Evolutionary conservation across 2,888 invertebrate genomes (phyloP).

Genomic region (Oxyteleia sp.): DNA sequence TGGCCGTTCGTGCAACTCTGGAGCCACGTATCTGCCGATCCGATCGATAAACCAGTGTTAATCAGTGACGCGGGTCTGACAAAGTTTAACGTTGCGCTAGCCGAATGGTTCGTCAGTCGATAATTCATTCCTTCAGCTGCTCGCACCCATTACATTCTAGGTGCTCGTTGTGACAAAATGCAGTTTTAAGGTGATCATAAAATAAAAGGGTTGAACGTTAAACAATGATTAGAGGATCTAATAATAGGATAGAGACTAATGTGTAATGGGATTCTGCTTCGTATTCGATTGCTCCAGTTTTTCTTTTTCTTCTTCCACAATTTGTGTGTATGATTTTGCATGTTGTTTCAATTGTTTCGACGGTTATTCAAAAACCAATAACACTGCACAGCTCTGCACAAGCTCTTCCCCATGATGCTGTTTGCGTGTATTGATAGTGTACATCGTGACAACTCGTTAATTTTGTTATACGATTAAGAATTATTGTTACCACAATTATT

Average conservation of each 20-base stretch:
- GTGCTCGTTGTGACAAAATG: slow-evolving; percentile 3
- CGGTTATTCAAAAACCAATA: too few species aligned
- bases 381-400: slow-evolving; percentile 69
- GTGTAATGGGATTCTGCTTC: slow-evolving; percentile 23
- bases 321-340: slow-evolving; percentile 52
- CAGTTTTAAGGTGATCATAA: not conserved
- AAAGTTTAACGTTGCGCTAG: slow-evolving; percentile 12
- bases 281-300: slow-evolving; percentile 47
- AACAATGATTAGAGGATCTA: not conserved
- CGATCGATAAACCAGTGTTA: slow-evolving; percentile 75
- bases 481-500: too few species aligned
- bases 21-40: slow-evolving; percentile 73
- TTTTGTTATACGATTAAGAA: too few species aligned
- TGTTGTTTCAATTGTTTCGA: too few species aligned
- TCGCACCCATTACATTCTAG: slow-evolving; percentile 51
- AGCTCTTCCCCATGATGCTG: slow-evolving; percentile 58
- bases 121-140: slow-evolving; percentile 75
- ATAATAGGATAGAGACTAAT: not conserved
- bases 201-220: not conserved
- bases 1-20: slow-evolving; percentile 35
- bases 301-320: slow-evolving; percentile 29
- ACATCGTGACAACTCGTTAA: too few species aligned
- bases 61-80: slow-evolving; percentile 1
- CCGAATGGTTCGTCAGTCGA: slow-evolving; percentile 55
- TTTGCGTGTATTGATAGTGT: too few species aligned